phyloP scores from a whole-genome alignment of 2,888 invertebrate genomes.

The Erebia aethiops region DNA sequence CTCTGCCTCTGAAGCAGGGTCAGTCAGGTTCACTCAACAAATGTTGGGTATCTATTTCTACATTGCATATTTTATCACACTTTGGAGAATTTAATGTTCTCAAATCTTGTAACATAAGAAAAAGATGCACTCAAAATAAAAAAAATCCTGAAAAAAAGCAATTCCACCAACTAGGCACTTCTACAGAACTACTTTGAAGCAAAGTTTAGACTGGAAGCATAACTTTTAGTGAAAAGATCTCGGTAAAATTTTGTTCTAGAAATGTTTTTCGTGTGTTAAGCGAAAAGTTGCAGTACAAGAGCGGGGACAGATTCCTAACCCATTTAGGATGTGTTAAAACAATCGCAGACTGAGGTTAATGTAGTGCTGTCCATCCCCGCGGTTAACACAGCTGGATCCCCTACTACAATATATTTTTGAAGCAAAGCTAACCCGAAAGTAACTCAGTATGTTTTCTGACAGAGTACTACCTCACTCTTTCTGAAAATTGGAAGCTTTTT shows the following conservation, averaged over 20 bases:
- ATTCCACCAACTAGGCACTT: constrained; percentile 24
- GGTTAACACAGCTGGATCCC: constrained; percentile 37
- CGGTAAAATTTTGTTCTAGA: constrained; percentile 16
- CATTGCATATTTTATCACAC: too few species aligned
- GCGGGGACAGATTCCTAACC: constrained; percentile 56
- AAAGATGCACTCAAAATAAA: constrained; percentile 1
- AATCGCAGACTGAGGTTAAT: constrained; percentile 62
- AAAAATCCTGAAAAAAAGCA: constrained; percentile 7
- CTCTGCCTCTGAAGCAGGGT: too few species aligned
- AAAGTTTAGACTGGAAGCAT: constrained; percentile 27
- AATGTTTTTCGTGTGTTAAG: constrained; percentile 27
- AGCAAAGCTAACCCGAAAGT: too few species aligned
- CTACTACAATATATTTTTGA: constrained; percentile 27
- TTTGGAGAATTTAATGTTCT: too few species aligned
- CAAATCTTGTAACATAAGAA: background rate
- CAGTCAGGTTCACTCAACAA: too few species aligned
- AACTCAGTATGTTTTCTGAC: too few species aligned
- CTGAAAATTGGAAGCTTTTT: too few species aligned
- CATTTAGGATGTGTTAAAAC: constrained; percentile 66
- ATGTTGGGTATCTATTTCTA: too few species aligned
- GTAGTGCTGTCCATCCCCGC: constrained; percentile 40
- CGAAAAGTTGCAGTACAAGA: constrained; percentile 28
- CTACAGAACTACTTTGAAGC: constrained; percentile 21
- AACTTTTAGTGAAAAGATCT: constrained; percentile 23
- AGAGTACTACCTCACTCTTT: background rate